These are phyloP conservation scores for Lottia scabra DNA, from an alignment of 2,888 invertebrate species.

Conservation along the genomic window DNA sequence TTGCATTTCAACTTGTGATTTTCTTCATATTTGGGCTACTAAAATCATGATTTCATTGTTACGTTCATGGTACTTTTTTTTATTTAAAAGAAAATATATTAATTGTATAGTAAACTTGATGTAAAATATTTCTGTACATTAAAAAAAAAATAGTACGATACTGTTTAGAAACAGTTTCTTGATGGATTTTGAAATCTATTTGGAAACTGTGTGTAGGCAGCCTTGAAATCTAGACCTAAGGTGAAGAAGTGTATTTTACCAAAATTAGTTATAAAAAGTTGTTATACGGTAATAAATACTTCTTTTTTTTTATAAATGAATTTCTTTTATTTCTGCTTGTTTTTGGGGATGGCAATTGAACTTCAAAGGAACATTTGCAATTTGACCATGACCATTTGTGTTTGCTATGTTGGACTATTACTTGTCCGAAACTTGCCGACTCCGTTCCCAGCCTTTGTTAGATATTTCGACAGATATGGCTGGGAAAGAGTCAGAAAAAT, in stretches of 20 bases:
- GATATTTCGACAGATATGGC: too few species aligned
- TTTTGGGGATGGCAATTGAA: too few species aligned
- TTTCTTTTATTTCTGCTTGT: background rate
- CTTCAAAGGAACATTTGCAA: too few species aligned
- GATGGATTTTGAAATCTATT: too few species aligned
- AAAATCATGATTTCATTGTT: background rate
- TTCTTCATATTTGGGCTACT: background rate
- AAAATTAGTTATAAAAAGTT: background rate
- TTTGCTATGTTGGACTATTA: too few species aligned
- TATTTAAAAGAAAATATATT: background rate
- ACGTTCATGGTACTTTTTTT: background rate
- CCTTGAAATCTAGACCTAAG: too few species aligned
- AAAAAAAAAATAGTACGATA: background rate
- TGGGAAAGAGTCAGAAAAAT: too few species aligned
- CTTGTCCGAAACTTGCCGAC: too few species aligned
- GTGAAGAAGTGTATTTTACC: background rate
- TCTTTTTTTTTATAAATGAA: background rate
- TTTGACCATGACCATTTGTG: too few species aligned
- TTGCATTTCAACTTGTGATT: background rate
- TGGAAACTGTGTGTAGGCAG: too few species aligned
- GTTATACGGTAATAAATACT: background rate
- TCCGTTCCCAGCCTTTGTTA: too few species aligned
- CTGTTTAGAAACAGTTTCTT: background rate
- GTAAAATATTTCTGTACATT: slow-evolving; percentile 6
- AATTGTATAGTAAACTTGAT: background rate